Evolutionary conservation across 2,797 vertebrate genomes (phyloP).

Genomic region (Hydrocynus forskahlii): DNA sequence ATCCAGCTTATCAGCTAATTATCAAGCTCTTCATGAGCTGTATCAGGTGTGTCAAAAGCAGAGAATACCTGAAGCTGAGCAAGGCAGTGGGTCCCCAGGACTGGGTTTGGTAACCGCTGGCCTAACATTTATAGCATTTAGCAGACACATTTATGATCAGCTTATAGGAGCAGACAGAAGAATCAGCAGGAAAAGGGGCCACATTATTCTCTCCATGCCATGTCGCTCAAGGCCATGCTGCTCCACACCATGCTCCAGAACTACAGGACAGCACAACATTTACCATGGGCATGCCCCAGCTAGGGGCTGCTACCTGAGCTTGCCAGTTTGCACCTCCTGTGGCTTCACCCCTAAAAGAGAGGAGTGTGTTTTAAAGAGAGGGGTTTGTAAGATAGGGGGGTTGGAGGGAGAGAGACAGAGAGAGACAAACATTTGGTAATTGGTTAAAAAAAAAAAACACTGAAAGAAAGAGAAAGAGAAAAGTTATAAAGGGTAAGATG

Average conservation of each 20-base stretch:
- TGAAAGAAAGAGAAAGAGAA: not conserved
- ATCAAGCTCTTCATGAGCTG: too few species aligned
- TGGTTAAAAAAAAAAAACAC: not conserved
- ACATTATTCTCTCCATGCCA: constrained; percentile 62
- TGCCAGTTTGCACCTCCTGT: constrained; percentile 89
- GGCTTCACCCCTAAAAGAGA: constrained; percentile 83
- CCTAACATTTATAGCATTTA: too few species aligned
- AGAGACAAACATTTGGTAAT: constrained; percentile 2
- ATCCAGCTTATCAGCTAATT: too few species aligned
- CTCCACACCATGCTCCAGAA: constrained; percentile 78
- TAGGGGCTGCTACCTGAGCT: constrained; percentile 95
- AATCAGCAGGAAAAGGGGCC: constrained; percentile 62
- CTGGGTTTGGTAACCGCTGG: too few species aligned
- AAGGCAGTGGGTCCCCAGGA: not conserved
- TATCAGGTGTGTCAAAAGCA: too few species aligned
- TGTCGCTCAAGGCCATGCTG: constrained; percentile 73
- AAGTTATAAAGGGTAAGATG: not conserved
- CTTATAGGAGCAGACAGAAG: constrained; percentile 59
- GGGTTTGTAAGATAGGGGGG: not conserved
- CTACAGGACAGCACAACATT: constrained; percentile 78
- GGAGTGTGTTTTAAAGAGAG: too few species aligned
- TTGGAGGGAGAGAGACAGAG: not conserved
- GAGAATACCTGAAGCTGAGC: too few species aligned
- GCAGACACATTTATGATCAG: not conserved
- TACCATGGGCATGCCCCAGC: constrained; percentile 96